Conservation (phyloP, 30 jellyfish, hydroid and myxozoan genomes). For the Rhopilema esculentum region DNA sequence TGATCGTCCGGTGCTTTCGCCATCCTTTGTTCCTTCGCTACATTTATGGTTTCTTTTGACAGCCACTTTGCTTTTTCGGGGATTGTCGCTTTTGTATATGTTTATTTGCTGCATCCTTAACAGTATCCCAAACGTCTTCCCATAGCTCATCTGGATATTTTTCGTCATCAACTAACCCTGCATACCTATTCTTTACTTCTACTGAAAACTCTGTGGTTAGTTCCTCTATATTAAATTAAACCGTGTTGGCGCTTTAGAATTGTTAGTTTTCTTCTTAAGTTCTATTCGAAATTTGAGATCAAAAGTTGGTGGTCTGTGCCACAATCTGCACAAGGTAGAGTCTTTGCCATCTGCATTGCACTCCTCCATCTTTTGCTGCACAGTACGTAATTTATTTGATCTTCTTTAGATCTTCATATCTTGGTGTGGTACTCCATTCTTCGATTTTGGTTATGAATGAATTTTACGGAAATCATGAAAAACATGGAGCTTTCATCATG, state of each 20-base stretch:
- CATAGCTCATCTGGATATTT: conserved; percentile 43
- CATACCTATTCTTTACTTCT: conserved; percentile 34
- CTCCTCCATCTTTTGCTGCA: conserved; percentile 47
- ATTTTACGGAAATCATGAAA: too few relatives aligned
- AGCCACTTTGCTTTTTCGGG: conserved; percentile 37
- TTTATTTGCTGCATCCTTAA: conserved; percentile 30
- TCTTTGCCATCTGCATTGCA: conserved; percentile 13
- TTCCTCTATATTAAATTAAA: conserved; percentile 19
- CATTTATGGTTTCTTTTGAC: conserved; percentile 9
- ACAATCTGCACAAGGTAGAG: conserved; percentile 43
- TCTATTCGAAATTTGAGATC: conserved; percentile 25
- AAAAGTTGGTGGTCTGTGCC: conserved; percentile 41
- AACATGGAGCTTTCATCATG: too few relatives aligned
- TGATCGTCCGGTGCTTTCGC: conserved; percentile 23
- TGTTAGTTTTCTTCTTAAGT: conserved; percentile 11
- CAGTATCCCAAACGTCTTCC: conserved; percentile 27
- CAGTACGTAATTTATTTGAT: conserved; percentile 31
- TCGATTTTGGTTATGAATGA: too few relatives aligned
- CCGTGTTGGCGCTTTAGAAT: conserved; percentile 29
- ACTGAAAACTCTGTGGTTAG: conserved; percentile 32
- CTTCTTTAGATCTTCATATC: too few relatives aligned
- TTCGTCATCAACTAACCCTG: conserved; percentile 35
- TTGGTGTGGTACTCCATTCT: too few relatives aligned
- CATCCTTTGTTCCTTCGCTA: conserved; percentile 41
- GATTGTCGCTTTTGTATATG: conserved; percentile 26